Evolutionary conservation across 2,888 invertebrate species (phyloP), one percentile per base, ranked within the genome.

Genomic region (Seira sanloemensis): DNA sequence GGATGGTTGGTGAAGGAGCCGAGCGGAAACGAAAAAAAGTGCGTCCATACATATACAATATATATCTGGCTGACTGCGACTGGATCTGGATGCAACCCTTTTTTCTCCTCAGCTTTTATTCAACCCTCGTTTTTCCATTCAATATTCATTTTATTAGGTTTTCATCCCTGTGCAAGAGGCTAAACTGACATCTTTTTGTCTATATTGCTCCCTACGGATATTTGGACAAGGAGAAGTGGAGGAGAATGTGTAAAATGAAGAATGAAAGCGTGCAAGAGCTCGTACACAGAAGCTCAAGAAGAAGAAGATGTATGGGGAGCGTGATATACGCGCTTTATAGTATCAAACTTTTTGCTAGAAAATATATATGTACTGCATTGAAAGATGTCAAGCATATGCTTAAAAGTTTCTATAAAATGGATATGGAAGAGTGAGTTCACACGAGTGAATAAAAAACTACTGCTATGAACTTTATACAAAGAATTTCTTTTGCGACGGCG

Each of bases 121-220:
- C 81, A 71, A 81, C 81, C 81, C 81, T 81, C 81, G 81, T 81
- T 9, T 37, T 37, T 37, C 76, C 81, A 81, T 81, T 81, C 81
- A 81, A 81, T 81, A 81, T 81, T 81, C 81, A 76, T 81, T 81
- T 81, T 81, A 81, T 81, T 81, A 81, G 81, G 81, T 81, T 81
- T 37, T 81, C 81, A 81, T 81, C 81, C 81, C 81, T 76, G 12
- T 37, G 37, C 37, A 65, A n/a, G 71, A 69, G 71, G 50, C 19
- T 76, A 81, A 81, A 66, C 76, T 81, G 81, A 81, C 81, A 81
- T 76, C 81, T 81, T 66, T 81, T 81, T 81, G 81, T 75, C 75
- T 81, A 50, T 68, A 81, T 81, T 81, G 81, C 27, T 81, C 81
- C 81, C 81, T 27, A 19, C 74, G 81, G 81, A 81, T 81, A 69